These are phyloP conservation scores for Apamea anceps DNA, from an alignment of 2,888 invertebrate genomes.

Conservation along the genomic window DNA sequence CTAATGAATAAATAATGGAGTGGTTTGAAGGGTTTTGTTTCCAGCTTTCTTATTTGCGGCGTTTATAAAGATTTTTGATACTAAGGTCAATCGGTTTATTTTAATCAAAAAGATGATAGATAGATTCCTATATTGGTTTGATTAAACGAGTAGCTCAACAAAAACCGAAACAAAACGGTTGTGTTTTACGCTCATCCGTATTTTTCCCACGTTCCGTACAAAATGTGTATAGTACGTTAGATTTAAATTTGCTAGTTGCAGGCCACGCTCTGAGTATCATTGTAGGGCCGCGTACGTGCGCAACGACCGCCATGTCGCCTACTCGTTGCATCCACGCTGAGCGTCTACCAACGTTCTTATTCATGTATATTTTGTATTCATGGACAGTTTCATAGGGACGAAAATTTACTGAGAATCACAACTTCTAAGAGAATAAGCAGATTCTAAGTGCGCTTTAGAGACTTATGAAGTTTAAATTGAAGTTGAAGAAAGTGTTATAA, in stretches of 20 bases:
- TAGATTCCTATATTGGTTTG: not conserved
- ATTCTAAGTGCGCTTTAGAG: conserved; percentile 42
- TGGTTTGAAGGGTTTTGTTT: conserved; percentile 71
- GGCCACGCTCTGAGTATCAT: conserved; percentile 67
- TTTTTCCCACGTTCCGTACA: conserved; percentile 41
- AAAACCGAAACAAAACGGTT: conserved; percentile 3
- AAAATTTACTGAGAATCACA: conserved; percentile 51
- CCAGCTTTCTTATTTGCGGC: conserved; percentile 64
- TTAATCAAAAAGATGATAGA: conserved; percentile 20
- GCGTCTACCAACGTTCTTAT: conserved; percentile 56
- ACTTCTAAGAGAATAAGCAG: conserved; percentile 37
- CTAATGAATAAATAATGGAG: conserved; percentile 82
- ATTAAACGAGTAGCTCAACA: conserved; percentile 1
- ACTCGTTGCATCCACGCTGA: conserved; percentile 54
- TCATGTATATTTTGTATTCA: conserved; percentile 67
- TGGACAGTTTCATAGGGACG: conserved; percentile 59
- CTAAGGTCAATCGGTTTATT: conserved; percentile 6
- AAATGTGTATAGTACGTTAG: conserved; percentile 57
- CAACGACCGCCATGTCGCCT: conserved; percentile 63
- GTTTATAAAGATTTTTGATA: conserved; percentile 33
- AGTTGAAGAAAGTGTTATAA: conserved; percentile 5
- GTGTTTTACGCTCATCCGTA: conserved; percentile 19
- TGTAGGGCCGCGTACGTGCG: conserved; percentile 67
- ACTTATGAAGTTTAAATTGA: conserved; percentile 36
- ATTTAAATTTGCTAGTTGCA: conserved; percentile 67